These are phyloP conservation scores for Potamilus streckersoni DNA, from an alignment of 1,140 invertebrate genomes.

Conservation along the genomic window DNA sequence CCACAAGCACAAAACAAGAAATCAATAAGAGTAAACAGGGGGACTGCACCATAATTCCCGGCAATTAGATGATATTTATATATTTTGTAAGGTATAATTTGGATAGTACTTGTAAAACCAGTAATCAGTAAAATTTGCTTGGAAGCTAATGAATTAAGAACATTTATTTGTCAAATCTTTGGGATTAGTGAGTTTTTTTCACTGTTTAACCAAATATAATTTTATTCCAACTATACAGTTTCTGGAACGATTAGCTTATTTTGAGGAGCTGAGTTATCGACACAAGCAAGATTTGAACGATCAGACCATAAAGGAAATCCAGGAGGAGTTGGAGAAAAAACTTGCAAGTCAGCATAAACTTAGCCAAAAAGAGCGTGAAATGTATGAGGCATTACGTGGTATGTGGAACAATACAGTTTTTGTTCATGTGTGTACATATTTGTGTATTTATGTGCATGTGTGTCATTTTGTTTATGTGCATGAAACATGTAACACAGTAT, in stretches of 20 bases:
- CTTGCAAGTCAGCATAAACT: slow-evolving; percentile 56
- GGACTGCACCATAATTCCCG: too few species aligned
- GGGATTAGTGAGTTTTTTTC: background rate
- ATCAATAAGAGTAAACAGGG: too few species aligned
- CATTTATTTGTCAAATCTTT: background rate
- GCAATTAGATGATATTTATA: too few species aligned
- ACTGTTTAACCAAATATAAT: background rate
- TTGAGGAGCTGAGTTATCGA: slow-evolving; percentile 47
- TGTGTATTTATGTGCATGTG: too few species aligned
- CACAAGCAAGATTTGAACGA: slow-evolving; percentile 52
- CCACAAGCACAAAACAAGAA: too few species aligned
- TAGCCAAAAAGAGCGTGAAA: slow-evolving; percentile 41
- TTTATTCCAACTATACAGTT: slow-evolving; percentile 45
- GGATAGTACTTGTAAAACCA: too few species aligned
- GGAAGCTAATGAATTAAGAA: too few species aligned
- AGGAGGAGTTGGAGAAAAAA: slow-evolving; percentile 54
- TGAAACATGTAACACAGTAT: too few species aligned
- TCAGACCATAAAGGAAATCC: slow-evolving; percentile 46
- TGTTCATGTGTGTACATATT: too few species aligned
- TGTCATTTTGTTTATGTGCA: too few species aligned
- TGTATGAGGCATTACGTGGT: slow-evolving; percentile 57
- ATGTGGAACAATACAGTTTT: background rate
- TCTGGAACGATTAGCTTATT: slow-evolving; percentile 50
- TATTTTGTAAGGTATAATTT: too few species aligned
- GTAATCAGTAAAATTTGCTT: too few species aligned